Percentiles rank a stretch among this genome's conserved stretches.
These are phyloP conservation scores for Mythimna lalbum DNA, from an alignment of 2,888 invertebrate species.

Conservation along the genomic window DNA sequence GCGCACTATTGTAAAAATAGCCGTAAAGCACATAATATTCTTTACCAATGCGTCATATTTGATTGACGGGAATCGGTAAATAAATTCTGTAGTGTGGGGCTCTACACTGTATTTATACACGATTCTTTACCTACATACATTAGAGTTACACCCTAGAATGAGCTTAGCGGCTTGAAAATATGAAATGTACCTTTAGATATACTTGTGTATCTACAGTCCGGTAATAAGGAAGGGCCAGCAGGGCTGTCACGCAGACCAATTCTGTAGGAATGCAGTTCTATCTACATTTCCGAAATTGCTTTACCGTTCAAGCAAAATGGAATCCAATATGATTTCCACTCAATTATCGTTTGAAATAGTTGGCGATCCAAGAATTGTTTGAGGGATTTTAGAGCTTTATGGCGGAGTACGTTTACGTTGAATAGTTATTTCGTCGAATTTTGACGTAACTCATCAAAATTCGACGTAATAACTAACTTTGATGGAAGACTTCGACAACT, in stretches of 20 bases:
- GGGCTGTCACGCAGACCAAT: constrained; percentile 17
- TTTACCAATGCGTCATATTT: constrained; percentile 26
- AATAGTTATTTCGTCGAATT: constrained; percentile 2
- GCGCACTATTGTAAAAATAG: constrained; percentile 24
- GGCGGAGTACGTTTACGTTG: not conserved
- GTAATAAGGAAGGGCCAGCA: constrained; percentile 13
- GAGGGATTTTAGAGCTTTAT: constrained; percentile 8
- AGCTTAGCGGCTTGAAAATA: constrained; percentile 65
- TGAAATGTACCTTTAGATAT: constrained; percentile 46
- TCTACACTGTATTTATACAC: constrained; percentile 5
- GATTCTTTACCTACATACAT: constrained; percentile 36
- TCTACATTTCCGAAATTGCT: constrained; percentile 18
- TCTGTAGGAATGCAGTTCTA: constrained; percentile 35
- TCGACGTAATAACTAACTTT: not conserved
- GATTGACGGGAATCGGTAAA: constrained; percentile 29
- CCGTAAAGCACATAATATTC: constrained; percentile 13
- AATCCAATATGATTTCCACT: constrained; percentile 33
- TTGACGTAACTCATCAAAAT: not conserved
- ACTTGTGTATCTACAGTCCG: constrained; percentile 7
- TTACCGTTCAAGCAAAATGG: constrained; percentile 10
- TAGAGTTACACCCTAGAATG: constrained; percentile 50
- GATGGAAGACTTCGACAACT: not conserved
- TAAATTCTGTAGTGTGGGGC: constrained; percentile 25
- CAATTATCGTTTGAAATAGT: constrained; percentile 31
- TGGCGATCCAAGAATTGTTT: constrained; percentile 32